phyloP scores from a whole-genome alignment of 2,888 invertebrate species.

The Prenolepis imparis region DNA sequence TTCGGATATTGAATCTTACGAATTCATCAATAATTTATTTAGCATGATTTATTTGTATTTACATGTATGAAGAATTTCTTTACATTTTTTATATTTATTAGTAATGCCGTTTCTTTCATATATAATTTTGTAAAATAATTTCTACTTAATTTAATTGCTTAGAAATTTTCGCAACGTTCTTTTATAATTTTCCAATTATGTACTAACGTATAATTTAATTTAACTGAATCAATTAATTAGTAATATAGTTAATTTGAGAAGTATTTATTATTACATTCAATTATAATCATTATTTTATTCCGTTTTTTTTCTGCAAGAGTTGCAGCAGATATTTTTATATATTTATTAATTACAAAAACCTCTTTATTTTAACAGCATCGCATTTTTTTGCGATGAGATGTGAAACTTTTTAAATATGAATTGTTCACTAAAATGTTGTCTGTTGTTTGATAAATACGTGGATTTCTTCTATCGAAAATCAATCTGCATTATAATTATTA shows the following conservation, averaged over 20 bases:
- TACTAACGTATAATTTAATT: background rate
- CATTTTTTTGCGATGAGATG: background rate
- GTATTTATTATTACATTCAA: background rate
- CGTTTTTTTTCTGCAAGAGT: background rate
- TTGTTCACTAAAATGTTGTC: background rate
- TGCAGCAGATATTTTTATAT: background rate
- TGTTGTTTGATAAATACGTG: background rate
- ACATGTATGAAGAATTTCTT: background rate
- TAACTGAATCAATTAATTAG: background rate
- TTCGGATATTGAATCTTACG: conserved; percentile 32
- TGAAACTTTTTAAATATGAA: background rate
- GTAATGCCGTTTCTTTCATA: conserved; percentile 13
- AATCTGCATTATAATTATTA: conserved; percentile 5
- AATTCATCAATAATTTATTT: conserved; percentile 11
- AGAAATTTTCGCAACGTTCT: background rate
- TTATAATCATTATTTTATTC: background rate
- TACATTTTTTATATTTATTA: background rate
- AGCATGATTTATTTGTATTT: conserved; percentile 1
- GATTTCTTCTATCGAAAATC: background rate
- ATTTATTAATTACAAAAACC: background rate
- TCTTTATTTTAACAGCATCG: background rate
- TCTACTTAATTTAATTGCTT: conserved; percentile 13
- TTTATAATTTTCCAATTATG: background rate
- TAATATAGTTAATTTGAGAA: background rate
- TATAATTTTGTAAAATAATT: background rate